These are phyloP conservation scores for Sebastes oblongus DNA, from an alignment of 2,797 vertebrate species.

Conservation along the genomic window DNA sequence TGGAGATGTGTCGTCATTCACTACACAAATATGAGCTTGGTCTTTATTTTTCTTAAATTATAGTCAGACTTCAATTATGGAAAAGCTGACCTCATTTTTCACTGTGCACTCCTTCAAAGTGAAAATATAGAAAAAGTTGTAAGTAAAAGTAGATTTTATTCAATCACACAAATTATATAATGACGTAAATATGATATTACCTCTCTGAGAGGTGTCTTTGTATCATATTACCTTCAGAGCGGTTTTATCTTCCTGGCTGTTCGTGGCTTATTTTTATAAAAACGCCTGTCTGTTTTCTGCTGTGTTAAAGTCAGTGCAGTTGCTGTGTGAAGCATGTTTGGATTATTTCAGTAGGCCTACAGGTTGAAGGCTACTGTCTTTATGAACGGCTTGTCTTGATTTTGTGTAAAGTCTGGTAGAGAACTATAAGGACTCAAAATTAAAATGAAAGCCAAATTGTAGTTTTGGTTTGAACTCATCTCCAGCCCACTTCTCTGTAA, in stretches of 20 bases:
- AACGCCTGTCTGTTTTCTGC: background rate
- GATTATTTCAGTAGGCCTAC: background rate
- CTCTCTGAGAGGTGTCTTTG: background rate
- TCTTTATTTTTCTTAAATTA: background rate
- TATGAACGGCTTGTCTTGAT: background rate
- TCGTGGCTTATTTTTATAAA: background rate
- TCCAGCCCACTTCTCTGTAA: background rate
- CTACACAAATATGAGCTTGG: background rate
- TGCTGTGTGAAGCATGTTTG: constrained; percentile 2
- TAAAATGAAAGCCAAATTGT: background rate
- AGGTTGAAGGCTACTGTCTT: background rate
- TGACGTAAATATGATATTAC: background rate
- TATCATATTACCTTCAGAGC: background rate
- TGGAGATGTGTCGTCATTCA: constrained; percentile 20
- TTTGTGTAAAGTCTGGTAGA: background rate
- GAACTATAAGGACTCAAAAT: background rate
- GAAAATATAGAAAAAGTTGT: background rate
- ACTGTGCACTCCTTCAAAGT: background rate
- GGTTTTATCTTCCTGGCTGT: background rate
- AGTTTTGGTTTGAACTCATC: background rate
- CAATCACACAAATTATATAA: background rate
- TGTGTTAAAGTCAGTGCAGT: background rate
- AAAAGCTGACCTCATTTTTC: constrained; percentile 7
- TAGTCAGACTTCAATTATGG: background rate
- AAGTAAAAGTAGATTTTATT: background rate